Evolutionary conservation across 2,888 invertebrate species (phyloP), one percentile per base, ranked within the genome.

Genomic region (Rhimphoctona megacephalus): DNA sequence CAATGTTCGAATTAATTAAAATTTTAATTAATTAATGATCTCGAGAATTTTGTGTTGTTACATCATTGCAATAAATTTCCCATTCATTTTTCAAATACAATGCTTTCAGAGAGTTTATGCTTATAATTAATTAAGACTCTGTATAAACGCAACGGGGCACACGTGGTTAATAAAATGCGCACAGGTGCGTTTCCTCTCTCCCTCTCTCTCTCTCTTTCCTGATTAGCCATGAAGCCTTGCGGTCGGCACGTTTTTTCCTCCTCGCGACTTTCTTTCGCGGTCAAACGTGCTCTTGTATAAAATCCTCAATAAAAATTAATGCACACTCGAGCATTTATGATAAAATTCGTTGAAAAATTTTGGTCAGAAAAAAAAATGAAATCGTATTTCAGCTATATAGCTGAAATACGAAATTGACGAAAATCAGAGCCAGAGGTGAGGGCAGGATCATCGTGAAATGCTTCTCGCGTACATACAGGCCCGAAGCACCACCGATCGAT

Each of bases 401-500:
- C 30, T 25, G 46, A 17, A 17, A 17, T 17, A 46, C n/a, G 39
- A 49, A 19, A 19, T 22, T 39, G 11, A 54, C n/a, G 61, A 61
- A 61, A 61, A 61, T 61, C 30, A 17, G 30, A 30, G 43, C 39
- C 25, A 54, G 36, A 66, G 52, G 17, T 19, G 46, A 43, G 54
- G n/a, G 25, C 49, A 52, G 64, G 61, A 84, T 86, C 74, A 74
- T 74, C 19, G 81, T 52, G 54, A 86, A 84, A 76, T 22, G 70
- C 22, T 66, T 61, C 77, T 78, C 54, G 61, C 61, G 30, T 30
- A 30, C 61, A 57, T 57, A 80, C 79, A 64, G 83, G 81, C 69
- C 79, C 81, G 73, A 36, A 79, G 49, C 74, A 69, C 69, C 52
- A 70, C 67, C 81, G 88, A 92, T 92, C 92, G 86, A 92, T 92